Evolutionary conservation across 1,140 invertebrate genomes (phyloP).

Genomic region (Rhagoletis zephyria): DNA sequence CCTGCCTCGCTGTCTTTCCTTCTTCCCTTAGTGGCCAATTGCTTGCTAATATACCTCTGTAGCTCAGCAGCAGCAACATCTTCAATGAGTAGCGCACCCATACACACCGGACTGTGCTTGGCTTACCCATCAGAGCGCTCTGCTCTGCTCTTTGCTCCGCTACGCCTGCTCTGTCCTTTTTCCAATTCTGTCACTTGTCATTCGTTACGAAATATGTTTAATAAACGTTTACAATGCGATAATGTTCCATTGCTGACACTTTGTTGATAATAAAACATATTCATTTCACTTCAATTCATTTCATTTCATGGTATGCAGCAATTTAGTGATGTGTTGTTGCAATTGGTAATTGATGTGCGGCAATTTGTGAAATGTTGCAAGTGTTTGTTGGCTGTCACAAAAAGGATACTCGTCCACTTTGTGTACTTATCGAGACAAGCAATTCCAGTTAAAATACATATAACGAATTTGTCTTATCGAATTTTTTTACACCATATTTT

Average conservation of each 20-base stretch:
- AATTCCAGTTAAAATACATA: neutral
- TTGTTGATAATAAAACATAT: conserved; percentile 48
- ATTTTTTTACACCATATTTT: neutral
- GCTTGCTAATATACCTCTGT: neutral
- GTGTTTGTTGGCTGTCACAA: conserved; percentile 32
- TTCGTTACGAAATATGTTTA: conserved; percentile 51
- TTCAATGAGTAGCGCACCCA: neutral
- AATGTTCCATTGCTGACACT: conserved; percentile 40
- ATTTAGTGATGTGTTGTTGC: neutral
- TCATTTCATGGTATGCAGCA: conserved; percentile 25
- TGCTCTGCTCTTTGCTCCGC: neutral
- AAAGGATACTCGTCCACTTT: conserved; percentile 6
- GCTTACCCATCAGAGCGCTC: neutral
- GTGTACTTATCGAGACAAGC: neutral
- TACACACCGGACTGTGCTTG: neutral
- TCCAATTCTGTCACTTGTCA: conserved; percentile 29
- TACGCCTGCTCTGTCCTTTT: neutral
- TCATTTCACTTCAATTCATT: conserved; percentile 20
- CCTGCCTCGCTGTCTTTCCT: neutral
- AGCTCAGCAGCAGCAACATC: neutral
- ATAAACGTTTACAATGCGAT: conserved; percentile 52
- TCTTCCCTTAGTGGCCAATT: neutral
- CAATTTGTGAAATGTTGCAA: conserved; percentile 36
- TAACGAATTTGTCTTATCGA: neutral
- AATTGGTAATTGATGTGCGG: conserved; percentile 13